These are phyloP conservation scores for Chymomyza amoena DNA, from an alignment of 2,888 invertebrate species.

Conservation along the genomic window DNA sequence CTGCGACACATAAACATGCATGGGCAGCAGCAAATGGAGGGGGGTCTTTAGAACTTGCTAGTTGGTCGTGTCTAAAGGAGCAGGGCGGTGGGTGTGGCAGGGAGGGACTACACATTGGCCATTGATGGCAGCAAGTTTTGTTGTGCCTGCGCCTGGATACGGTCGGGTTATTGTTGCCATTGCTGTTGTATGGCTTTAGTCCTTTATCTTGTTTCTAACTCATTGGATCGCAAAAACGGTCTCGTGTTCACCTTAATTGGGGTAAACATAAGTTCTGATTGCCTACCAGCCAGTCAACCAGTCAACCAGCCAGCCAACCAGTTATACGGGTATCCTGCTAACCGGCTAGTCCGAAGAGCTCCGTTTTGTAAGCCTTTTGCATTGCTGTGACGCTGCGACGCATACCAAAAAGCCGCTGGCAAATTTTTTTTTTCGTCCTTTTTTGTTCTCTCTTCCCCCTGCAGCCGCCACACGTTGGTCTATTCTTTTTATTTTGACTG, in stretches of 20 bases:
- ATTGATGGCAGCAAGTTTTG: constrained; percentile 1
- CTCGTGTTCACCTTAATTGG: constrained; percentile 77
- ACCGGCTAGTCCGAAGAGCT: not conserved
- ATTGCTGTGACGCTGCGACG: constrained; percentile 11
- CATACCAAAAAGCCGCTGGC: constrained; percentile 51
- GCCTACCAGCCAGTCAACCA: constrained; percentile 38
- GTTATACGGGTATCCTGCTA: not conserved
- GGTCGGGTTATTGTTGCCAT: constrained; percentile 50
- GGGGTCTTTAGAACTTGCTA: not conserved
- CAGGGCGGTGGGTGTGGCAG: not conserved
- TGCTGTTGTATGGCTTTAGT: constrained; percentile 58
- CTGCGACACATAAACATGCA: constrained; percentile 66
- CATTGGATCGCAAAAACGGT: constrained; percentile 76
- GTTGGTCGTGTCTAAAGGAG: not conserved
- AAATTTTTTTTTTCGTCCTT: constrained; percentile 37
- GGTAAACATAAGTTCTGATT: constrained; percentile 71
- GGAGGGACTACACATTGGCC: constrained; percentile 7
- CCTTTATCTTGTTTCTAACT: constrained; percentile 77
- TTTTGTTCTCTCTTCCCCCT: not conserved
- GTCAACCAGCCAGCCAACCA: not conserved
- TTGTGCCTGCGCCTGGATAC: not conserved
- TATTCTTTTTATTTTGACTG: not conserved
- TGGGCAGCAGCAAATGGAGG: constrained; percentile 30
- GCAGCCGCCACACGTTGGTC: not conserved
- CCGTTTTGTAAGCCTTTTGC: not conserved